Percentiles rank a stretch among this genome's conserved stretches.
Conservation (phyloP, 2,888 invertebrate genomes). For the Rugalucina vietnamica region DNA sequence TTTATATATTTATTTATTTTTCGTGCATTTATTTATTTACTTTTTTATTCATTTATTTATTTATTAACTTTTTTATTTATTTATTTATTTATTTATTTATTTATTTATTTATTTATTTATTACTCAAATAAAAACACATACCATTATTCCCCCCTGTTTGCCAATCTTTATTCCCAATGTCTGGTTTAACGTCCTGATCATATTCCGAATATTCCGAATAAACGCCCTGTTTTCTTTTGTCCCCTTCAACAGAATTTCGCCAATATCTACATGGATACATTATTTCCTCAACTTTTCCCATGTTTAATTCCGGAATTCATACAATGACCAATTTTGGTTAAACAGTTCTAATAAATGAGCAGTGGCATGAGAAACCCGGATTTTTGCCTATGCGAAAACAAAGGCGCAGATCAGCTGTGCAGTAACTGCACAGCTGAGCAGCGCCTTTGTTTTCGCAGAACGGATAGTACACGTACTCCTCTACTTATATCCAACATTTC, state of each 20-base stretch:
- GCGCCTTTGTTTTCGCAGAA: too few species aligned
- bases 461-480: too few species aligned
- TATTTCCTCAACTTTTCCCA: slow-evolving; percentile 11
- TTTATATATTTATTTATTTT: too few species aligned
- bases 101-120: neutral
- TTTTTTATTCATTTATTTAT: too few species aligned
- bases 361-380: too few species aligned
- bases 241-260: slow-evolving; percentile 10
- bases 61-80: too few species aligned
- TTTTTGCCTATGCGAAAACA: too few species aligned
- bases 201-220: neutral
- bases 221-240: neutral
- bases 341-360: neutral
- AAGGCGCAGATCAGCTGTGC: too few species aligned
- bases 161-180: neutral
- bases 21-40: too few species aligned
- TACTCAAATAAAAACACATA: neutral
- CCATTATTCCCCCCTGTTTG: neutral
- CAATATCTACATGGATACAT: slow-evolving; percentile 60
- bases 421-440: too few species aligned
- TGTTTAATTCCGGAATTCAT: neutral
- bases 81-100: neutral
- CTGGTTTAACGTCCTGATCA: neutral
- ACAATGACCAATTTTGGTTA: slow-evolving; percentile 3
- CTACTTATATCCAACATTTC: too few species aligned